Evolutionary conservation across 2,797 vertebrate species (phyloP), one percentile per base, ranked within the genome.

Genomic region (Phataginus tricuspis): DNA sequence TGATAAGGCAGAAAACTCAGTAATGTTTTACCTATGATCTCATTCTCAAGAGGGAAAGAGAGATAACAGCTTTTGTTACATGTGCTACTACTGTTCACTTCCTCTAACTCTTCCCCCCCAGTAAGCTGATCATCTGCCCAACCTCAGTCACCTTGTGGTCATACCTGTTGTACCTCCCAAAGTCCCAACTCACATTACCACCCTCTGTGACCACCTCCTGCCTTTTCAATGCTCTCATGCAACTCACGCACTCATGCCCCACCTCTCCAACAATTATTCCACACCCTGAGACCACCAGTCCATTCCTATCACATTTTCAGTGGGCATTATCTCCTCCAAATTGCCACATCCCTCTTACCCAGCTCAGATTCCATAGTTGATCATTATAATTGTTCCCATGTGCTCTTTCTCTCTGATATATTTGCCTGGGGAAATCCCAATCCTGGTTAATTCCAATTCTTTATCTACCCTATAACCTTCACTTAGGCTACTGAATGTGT

Each of bases 11-110:
- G 98, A 98, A 99, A 99, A 98, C 99, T 99, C 97, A 99, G 98
- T 98, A 99, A 99, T 98, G 99, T 99, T 99, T 99, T 99, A 98
- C 99, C 99, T 98, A 99, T 98, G 98, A 99, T 98, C 98, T 99
- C 99, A 99, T 99, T 99, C 99, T 99, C 4, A 19, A 74, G 45
- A 69, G 12, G 39, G 23, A 53, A 34, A 27, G 39, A 86, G 69
- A 99, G 98, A 45, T 45, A 98, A 95, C 96, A 98, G 49, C 95
- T 97, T 98, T 97, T 98, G 97, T 99, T 98, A 98, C 97, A 98
- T 96, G 98, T 98, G 96, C 79, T 71, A 96, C 93, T n/a, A 84
- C 23, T 42, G 8, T 51, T 85, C 49, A 71, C 39, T 64, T 85
- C 10, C 42, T 55, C 16, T 61, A 19, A 23, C 39, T 68, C 45